phyloP scores from a whole-genome alignment of 2,113 vertebrate genomes.

The Cheirogaleus medius region DNA sequence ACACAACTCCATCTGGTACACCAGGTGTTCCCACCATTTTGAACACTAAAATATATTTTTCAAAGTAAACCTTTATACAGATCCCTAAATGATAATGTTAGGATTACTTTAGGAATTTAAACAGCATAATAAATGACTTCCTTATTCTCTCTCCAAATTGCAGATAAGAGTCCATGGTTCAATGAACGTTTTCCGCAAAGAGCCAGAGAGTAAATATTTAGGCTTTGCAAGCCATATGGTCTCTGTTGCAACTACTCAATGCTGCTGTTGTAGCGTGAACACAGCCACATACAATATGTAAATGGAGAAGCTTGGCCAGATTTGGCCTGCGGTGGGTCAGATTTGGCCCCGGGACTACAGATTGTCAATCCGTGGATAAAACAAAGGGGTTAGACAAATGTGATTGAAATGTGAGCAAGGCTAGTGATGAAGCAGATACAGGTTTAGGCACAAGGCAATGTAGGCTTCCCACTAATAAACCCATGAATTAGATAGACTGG shows the following conservation, averaged over 20 bases:
- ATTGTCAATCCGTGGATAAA: neutral
- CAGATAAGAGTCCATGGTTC: neutral
- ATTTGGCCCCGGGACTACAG: neutral
- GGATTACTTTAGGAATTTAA: neutral
- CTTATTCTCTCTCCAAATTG: neutral
- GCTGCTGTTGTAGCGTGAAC: neutral
- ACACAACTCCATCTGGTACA: neutral
- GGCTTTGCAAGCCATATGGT: neutral
- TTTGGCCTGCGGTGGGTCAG: neutral
- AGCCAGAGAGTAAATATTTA: neutral
- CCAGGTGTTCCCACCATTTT: neutral
- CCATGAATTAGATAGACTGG: neutral
- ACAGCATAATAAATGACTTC: neutral
- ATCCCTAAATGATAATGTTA: neutral
- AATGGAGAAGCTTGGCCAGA: neutral
- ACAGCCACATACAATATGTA: neutral
- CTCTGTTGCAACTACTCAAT: neutral
- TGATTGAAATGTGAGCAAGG: neutral
- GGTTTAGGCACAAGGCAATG: neutral
- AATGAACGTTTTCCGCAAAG: slow-evolving; percentile 1
- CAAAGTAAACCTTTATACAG: neutral
- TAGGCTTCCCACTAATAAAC: neutral
- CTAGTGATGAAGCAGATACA: neutral
- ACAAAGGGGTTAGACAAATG: neutral
- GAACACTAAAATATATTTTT: neutral